A percentile compares a stretch with the other conserved stretches of the same genome.
Evolutionary conservation across 2,888 invertebrate genomes (phyloP).

Genomic region (Isoperla grammatica): DNA sequence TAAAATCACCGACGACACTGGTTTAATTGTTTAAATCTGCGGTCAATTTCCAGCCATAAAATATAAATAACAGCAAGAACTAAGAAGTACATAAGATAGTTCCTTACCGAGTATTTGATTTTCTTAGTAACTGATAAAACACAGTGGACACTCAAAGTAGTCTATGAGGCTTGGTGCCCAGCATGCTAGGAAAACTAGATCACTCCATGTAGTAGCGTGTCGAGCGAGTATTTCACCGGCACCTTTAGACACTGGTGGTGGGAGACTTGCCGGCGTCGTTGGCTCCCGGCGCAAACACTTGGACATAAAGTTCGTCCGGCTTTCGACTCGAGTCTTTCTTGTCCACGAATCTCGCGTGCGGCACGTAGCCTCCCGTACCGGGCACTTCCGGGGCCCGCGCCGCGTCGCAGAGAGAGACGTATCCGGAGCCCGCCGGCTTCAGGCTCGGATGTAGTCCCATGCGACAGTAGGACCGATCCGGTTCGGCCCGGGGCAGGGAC

Average conservation of each 20-base stretch:
- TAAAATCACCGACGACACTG: too few species aligned
- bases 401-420: constrained; percentile 36
- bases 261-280: constrained; percentile 14
- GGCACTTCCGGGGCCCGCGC: constrained; percentile 14
- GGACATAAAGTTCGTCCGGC: constrained; percentile 16
- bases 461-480: constrained; percentile 14
- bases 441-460: constrained; percentile 6
- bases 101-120: background rate
- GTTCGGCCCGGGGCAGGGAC: too few species aligned
- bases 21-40: too few species aligned
- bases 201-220: too few species aligned
- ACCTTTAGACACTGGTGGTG: constrained; percentile 17
- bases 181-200: too few species aligned
- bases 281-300: constrained; percentile 22
- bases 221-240: background rate
- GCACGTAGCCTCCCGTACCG: constrained; percentile 36
- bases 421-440: constrained; percentile 33
- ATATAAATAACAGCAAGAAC: too few species aligned
- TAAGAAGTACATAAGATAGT: too few species aligned
- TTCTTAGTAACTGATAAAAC: background rate
- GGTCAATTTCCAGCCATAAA: too few species aligned
- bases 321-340: constrained; percentile 20
- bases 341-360: constrained; percentile 39
- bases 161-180: too few species aligned
- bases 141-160: too few species aligned